phyloP scores from a whole-genome alignment of 2,888 invertebrate species.

The Athalia circularis region DNA sequence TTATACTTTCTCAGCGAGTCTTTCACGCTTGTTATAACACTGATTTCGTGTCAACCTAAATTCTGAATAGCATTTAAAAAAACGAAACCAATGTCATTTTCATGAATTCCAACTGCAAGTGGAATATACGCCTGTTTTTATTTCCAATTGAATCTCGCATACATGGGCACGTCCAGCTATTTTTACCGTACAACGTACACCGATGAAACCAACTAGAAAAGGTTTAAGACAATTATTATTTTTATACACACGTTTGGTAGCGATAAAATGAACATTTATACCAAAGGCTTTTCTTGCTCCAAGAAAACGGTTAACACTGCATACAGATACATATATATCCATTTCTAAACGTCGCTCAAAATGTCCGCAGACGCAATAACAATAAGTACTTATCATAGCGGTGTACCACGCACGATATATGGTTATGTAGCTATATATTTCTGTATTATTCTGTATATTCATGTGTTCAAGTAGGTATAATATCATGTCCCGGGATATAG shows the following conservation, averaged over 20 bases:
- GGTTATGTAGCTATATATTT: background rate
- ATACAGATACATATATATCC: no score
- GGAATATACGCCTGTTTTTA: background rate
- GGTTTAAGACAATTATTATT: slow-evolving; percentile 32
- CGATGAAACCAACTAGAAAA: slow-evolving; percentile 9
- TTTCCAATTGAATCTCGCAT: slow-evolving; percentile 7
- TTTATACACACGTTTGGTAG: slow-evolving; percentile 19
- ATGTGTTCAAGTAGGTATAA: background rate
- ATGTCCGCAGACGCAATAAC: slow-evolving; percentile 29
- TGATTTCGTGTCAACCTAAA: no score
- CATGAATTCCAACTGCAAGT: background rate
- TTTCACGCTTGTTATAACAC: slow-evolving; percentile 7
- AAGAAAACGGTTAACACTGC: background rate
- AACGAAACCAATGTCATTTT: background rate
- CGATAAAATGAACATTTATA: slow-evolving; percentile 33
- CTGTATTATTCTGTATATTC: background rate
- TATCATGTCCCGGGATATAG: background rate
- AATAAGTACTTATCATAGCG: slow-evolving; percentile 14
- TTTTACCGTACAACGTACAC: background rate
- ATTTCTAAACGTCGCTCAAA: background rate
- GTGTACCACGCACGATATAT: background rate
- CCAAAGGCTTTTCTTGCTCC: slow-evolving; percentile 17
- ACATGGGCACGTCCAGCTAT: background rate
- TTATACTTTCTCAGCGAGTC: background rate
- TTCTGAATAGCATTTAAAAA: background rate